A percentile compares a stretch with the other conserved stretches of the same genome.
These are phyloP conservation scores for Linnaemya vulpina DNA, from an alignment of 2,888 invertebrate genomes.

Conservation along the genomic window DNA sequence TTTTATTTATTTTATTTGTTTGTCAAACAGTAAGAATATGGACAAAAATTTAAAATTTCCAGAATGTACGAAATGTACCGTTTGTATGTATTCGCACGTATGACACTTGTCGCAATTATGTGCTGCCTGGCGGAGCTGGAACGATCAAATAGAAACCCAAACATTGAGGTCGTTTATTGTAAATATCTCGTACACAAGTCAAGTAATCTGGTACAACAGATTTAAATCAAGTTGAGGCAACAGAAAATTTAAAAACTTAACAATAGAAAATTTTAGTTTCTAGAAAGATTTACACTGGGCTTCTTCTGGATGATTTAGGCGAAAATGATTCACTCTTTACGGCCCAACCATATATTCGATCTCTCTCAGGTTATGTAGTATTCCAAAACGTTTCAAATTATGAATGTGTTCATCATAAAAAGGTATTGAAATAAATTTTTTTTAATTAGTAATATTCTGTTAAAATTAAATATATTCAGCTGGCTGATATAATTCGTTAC, in stretches of 20 bases:
- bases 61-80: conserved; percentile 23
- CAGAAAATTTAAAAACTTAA: neutral
- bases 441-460: too few species aligned
- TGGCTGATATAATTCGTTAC: too few species aligned
- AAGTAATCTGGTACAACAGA: conserved; percentile 18
- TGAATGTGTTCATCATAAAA: too few species aligned
- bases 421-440: too few species aligned
- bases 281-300: neutral
- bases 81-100: neutral
- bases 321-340: too few species aligned
- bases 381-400: too few species aligned
- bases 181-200: neutral
- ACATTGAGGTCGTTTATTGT: conserved; percentile 36
- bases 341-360: too few species aligned
- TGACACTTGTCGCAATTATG: conserved; percentile 61
- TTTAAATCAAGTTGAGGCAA: conserved; percentile 19
- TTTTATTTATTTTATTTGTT: neutral
- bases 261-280: neutral
- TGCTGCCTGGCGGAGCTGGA: conserved; percentile 1
- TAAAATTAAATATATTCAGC: too few species aligned
- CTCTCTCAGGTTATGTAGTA: too few species aligned
- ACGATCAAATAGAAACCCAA: neutral
- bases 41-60: conserved; percentile 46
- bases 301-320: too few species aligned
- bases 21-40: conserved; percentile 4